These are phyloP conservation scores for Hyaena hyaena DNA, from an alignment of 2,113 vertebrate genomes.

Conservation along the genomic window DNA sequence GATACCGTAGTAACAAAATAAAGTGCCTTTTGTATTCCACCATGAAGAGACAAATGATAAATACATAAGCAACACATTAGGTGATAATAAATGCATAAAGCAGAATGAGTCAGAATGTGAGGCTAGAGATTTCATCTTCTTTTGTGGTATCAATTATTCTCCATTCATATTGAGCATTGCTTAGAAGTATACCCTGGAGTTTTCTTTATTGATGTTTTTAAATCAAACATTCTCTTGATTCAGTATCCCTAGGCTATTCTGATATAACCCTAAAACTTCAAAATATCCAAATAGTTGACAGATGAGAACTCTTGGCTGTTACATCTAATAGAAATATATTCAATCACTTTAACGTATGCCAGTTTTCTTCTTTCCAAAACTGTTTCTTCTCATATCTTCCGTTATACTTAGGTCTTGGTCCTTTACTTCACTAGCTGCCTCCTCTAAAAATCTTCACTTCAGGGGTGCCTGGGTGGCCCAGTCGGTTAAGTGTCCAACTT, in stretches of 20 bases:
- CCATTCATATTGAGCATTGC: neutral
- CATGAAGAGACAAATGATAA: neutral
- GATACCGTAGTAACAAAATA: neutral
- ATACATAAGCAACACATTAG: neutral
- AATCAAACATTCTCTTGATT: neutral
- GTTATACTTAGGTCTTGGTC: neutral
- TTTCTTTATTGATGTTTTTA: neutral
- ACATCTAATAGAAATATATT: neutral
- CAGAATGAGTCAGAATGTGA: neutral
- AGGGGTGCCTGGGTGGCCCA: too few species aligned
- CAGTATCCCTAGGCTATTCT: neutral
- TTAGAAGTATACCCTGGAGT: neutral
- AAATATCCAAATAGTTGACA: neutral
- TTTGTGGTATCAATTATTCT: neutral
- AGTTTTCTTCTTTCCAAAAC: neutral
- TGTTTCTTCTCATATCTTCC: neutral
- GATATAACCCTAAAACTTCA: neutral
- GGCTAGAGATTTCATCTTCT: neutral
- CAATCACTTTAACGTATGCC: neutral
- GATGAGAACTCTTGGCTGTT: neutral
- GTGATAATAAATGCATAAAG: neutral
- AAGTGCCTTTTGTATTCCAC: neutral
- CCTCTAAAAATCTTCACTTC: neutral
- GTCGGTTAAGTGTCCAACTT: too few species aligned
- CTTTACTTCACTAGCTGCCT: neutral